Evolutionary conservation across 2,113 vertebrate species (phyloP), one percentile per base, ranked within the genome.

Genomic region (Ophiodon elongatus): DNA sequence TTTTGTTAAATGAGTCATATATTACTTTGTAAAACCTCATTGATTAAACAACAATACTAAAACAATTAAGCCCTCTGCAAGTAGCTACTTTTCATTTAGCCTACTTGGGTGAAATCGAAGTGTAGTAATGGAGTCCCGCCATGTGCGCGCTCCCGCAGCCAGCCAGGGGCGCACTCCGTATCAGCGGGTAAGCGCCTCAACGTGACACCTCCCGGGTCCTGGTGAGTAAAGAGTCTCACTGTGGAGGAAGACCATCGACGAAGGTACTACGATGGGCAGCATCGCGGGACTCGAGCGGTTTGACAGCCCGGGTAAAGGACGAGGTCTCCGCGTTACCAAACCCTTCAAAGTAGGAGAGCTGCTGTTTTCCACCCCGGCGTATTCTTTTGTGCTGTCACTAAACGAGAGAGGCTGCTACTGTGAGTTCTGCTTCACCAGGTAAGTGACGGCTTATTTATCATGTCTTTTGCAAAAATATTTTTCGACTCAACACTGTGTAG

Each of bases 401-500:
- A 93, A 87, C 64, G 97, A 99, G 93, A 95, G 97, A 69, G 96
- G 97, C 62, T 90, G 88, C 88, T 95, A 95, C 95, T 99, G 98
- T 83, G 98, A 99, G 33, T 81, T 90, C 93, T 99, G 98, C 96
- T 97, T 99, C 89, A 75, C 94, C 86, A 98, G 97, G 98, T 98
- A 95, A 76, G 3, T 21, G 23, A 35, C 31, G n/a, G n/a, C n/a
- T n/a, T n/a, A n/a, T n/a, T n/a, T n/a, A n/a, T n/a, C n/a, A n/a
- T n/a, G n/a, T n/a, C n/a, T n/a, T n/a, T n/a, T n/a, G n/a, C n/a
- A n/a, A n/a, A n/a, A n/a, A n/a, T n/a, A n/a, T n/a, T n/a, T n/a
- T n/a, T n/a, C 41, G 41, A 43, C 27, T 25, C 23, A 8, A 33
- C 4, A 37, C 25, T 43, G 35, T 43, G 35, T 35, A 43, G 6